Conservation (phyloP, 1,140 invertebrate species). For the Aphelenchoides fujianensis region DNA sequence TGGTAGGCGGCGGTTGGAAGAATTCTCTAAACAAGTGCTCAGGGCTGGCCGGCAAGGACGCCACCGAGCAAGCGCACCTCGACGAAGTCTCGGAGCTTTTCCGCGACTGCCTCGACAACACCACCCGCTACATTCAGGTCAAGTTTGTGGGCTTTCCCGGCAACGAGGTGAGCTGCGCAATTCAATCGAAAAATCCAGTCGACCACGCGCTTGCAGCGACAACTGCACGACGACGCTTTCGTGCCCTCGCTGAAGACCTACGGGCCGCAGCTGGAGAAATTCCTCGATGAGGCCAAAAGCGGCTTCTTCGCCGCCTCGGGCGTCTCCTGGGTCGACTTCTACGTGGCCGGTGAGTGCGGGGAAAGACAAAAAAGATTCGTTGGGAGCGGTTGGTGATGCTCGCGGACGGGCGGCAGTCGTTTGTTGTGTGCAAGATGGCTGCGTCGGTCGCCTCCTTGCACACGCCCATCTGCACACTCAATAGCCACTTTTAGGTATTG, state of each 20-base stretch:
- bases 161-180: neutral
- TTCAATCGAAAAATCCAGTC: neutral
- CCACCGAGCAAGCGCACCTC: neutral
- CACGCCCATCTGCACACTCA: too few relatives aligned
- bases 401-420: too few relatives aligned
- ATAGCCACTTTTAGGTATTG: neutral
- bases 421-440: too few relatives aligned
- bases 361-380: neutral
- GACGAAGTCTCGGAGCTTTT: neutral
- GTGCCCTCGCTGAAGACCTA: neutral
- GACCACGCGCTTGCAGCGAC: neutral
- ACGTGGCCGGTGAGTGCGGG: neutral
- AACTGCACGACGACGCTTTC: neutral
- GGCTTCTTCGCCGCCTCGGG: neutral
- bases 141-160: neutral
- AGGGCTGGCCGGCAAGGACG: constrained; percentile 7
- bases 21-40: too few relatives aligned
- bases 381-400: too few relatives aligned
- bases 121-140: neutral
- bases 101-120: neutral
- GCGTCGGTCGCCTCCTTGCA: too few relatives aligned
- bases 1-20: too few relatives aligned
- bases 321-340: constrained; percentile 6
- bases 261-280: neutral
- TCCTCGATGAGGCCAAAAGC: neutral